Evolutionary conservation across 2,113 vertebrate genomes (phyloP), one percentile per base, ranked within the genome.

Genomic region (Eubucco bourcierii): DNA sequence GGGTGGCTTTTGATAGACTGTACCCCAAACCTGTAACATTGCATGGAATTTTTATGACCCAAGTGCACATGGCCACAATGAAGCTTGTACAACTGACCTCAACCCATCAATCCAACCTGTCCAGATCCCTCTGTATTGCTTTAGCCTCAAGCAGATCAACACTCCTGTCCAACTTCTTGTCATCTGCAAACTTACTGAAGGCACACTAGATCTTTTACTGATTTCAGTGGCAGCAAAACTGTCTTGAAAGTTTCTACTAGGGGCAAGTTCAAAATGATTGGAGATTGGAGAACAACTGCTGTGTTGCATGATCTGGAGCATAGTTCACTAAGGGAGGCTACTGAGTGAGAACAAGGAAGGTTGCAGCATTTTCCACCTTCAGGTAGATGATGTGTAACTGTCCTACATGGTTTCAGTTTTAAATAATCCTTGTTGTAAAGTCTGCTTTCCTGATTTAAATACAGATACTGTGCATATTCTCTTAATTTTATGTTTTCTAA

Each of bases 361-460:
- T 33, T 73, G 55, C 24, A 85, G 27, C 4, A 18, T 85, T 79
- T 87, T 87, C 79, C 31, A 53, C 67, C 44, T 85, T 65, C 47
- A 79, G 9, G 79, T 39, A 75, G 33, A 33, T 25, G 23, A 25
- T 12, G 4, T 37, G 16, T 56, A 68, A 34, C 64, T 81, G 29
- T 75, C 63, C n/a, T 52, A 76, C 15, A 3, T 31, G 3, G 14
- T 72, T 90, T 85, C 50, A 73, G 34, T 80, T 91, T 85, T 68
- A 79, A 88, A 76, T 85, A 72, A 68, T 85, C 37, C n/a, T 64
- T 72, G 80, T 65, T 37, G 60, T 87, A 31, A 66, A 76, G 50
- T 71, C 65, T 92, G 29, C 50, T 88, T 94, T 90, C 20, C 73
- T 88, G 60, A 83, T 18, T 75, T 79, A 89, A 74, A 29, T 72